Conservation (phyloP, 2,797 vertebrate genomes). For the Rhabdomys pumilio region DNA sequence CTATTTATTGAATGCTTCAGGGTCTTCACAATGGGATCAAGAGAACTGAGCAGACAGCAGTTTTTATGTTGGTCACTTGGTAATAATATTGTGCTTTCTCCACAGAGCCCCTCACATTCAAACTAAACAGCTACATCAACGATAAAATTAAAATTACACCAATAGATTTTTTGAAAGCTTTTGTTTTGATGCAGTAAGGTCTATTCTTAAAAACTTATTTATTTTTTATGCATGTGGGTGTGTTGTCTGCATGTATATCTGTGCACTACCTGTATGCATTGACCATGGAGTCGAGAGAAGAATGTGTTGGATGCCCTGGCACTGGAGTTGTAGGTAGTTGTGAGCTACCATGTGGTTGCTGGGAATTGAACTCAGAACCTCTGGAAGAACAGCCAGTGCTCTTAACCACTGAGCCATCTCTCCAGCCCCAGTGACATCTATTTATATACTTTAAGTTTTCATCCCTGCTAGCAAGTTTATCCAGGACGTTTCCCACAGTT, state of each 20-base stretch:
- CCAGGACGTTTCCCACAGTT: not conserved
- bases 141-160: not conserved
- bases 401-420: not conserved
- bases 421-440: not conserved
- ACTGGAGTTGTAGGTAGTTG: not conserved
- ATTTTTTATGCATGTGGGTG: not conserved
- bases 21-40: slow-evolving; percentile 18
- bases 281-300: not conserved
- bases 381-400: not conserved
- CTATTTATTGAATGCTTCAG: slow-evolving; percentile 24
- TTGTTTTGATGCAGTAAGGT: slow-evolving; percentile 35
- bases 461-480: not conserved
- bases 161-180: not conserved
- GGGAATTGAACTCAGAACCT: not conserved
- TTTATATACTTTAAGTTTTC: slow-evolving; percentile 30
- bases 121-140: slow-evolving; percentile 35
- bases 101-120: slow-evolving; percentile 14
- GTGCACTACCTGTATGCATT: not conserved
- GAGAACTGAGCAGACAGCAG: not conserved
- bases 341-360: not conserved
- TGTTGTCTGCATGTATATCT: not conserved
- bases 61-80: not conserved
- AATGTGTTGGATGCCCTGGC: not conserved
- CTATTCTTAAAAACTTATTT: not conserved
- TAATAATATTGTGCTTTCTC: slow-evolving; percentile 14